Percentiles rank a stretch among this genome's conserved stretches.
These are phyloP conservation scores for Macrosiphum euphorbiae DNA, from an alignment of 2,888 invertebrate species.

Conservation along the genomic window DNA sequence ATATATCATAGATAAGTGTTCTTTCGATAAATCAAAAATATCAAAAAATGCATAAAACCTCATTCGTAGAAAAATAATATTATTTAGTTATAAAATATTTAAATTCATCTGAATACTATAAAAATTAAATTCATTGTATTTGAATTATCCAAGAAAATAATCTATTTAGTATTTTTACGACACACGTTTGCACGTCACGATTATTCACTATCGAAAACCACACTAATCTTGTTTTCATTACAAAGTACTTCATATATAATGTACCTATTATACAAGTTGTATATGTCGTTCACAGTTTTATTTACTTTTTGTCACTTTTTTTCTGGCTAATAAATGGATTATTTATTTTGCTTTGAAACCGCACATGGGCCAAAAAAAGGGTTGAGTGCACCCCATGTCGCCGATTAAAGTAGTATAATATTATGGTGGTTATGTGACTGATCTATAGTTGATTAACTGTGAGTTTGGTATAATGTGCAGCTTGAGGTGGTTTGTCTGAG, in stretches of 20 bases:
- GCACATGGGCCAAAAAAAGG: conserved; percentile 40
- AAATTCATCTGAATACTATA: background rate
- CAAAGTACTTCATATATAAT: background rate
- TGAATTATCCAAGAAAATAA: background rate
- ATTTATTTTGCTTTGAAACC: background rate
- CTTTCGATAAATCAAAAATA: background rate
- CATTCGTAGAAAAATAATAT: background rate
- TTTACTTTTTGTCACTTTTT: conserved; percentile 8
- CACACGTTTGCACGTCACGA: background rate
- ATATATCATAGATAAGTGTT: background rate
- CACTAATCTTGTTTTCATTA: background rate
- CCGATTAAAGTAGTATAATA: background rate
- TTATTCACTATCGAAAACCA: background rate
- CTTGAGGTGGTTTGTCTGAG: background rate
- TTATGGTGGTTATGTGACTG: background rate
- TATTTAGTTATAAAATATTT: background rate
- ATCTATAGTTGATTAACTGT: conserved; percentile 31
- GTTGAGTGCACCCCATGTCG: background rate
- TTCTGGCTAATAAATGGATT: conserved; percentile 21
- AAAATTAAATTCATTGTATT: background rate
- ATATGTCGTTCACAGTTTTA: conserved; percentile 16
- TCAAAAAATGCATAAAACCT: background rate
- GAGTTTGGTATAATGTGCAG: background rate
- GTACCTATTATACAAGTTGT: background rate
- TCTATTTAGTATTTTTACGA: background rate